A percentile compares a stretch with the other conserved stretches of the same genome.
These are phyloP conservation scores for Boloria euphrosyne DNA, from an alignment of 2,888 invertebrate genomes.

Conservation along the genomic window DNA sequence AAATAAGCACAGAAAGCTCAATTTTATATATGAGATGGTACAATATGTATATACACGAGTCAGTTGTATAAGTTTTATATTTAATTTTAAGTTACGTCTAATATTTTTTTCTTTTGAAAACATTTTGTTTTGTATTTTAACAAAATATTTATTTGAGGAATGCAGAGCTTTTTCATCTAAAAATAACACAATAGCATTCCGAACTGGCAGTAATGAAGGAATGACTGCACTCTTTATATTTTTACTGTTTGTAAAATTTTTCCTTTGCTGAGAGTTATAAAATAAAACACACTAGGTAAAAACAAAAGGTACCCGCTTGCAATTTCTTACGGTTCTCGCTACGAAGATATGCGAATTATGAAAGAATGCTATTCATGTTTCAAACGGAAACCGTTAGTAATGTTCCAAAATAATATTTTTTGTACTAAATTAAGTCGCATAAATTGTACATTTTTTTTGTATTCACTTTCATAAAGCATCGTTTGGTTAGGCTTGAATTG, in stretches of 20 bases:
- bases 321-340: slow-evolving; percentile 32
- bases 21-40: too few relatives aligned
- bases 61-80: too few relatives aligned
- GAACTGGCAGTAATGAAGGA: slow-evolving; percentile 40
- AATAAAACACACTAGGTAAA: slow-evolving; percentile 40
- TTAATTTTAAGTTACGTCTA: too few relatives aligned
- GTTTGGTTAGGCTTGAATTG: too few relatives aligned
- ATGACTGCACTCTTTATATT: slow-evolving; percentile 48
- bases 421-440: neutral
- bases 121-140: too few relatives aligned
- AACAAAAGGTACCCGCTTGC: slow-evolving; percentile 36
- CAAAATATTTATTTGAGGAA: too few relatives aligned
- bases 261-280: slow-evolving; percentile 44
- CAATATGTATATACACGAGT: too few relatives aligned
- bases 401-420: neutral
- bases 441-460: neutral
- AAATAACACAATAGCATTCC: slow-evolving; percentile 35
- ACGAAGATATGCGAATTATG: slow-evolving; percentile 42
- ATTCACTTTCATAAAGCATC: neutral
- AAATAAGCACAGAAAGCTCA: too few relatives aligned
- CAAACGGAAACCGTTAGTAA: slow-evolving; percentile 15
- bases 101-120: too few relatives aligned
- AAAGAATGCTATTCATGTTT: slow-evolving; percentile 33
- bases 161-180: neutral
- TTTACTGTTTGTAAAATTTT: slow-evolving; percentile 45